Evolutionary conservation across 2,113 vertebrate genomes (phyloP).

Genomic region (Notarius quadriscutis): DNA sequence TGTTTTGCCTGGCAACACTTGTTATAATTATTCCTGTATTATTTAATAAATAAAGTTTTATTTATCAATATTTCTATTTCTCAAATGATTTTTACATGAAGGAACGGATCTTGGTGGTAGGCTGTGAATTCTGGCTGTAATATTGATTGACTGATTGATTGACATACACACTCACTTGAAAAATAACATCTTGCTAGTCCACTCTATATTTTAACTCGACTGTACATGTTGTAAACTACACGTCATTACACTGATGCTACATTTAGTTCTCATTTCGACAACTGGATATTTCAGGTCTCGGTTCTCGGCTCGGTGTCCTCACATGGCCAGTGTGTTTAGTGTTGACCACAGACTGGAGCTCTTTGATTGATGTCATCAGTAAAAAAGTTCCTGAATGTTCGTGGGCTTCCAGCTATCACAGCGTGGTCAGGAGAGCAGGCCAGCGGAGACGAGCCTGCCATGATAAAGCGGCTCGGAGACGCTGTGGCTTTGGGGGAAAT

Average conservation of each 20-base stretch:
- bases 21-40: too few relatives aligned
- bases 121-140: too few relatives aligned
- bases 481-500: constrained; percentile 26
- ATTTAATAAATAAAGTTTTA: too few relatives aligned
- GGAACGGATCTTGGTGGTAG: too few relatives aligned
- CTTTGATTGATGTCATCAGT: constrained; percentile 32
- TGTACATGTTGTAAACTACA: background rate
- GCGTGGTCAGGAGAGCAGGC: constrained; percentile 11
- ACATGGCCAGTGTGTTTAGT: constrained; percentile 17
- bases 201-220: background rate
- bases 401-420: constrained; percentile 5
- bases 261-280: background rate
- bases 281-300: background rate
- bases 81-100: too few relatives aligned
- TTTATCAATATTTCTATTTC: too few relatives aligned
- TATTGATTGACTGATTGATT: background rate
- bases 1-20: too few relatives aligned
- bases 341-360: constrained; percentile 14
- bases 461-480: constrained; percentile 18
- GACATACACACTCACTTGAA: background rate
- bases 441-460: constrained; percentile 25
- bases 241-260: background rate
- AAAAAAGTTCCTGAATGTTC: constrained; percentile 19
- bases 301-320: background rate
- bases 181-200: too few relatives aligned